Evolutionary conservation across 2,113 vertebrate species (phyloP).

Genomic region (Callorhinus ursinus): DNA sequence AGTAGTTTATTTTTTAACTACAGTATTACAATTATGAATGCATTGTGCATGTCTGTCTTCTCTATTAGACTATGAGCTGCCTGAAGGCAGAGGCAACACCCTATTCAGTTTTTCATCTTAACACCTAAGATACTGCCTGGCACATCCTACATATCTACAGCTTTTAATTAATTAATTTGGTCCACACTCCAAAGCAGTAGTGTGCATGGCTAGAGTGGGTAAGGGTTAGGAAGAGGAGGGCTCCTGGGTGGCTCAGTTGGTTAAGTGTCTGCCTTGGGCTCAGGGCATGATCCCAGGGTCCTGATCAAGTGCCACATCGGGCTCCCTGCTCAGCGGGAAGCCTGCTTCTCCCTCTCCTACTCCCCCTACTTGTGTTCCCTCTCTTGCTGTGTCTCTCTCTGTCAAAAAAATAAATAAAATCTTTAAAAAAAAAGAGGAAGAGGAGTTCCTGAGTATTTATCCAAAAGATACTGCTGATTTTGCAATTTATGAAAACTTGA

Average conservation of each 20-base stretch:
- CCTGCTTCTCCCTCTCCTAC: too few relatives aligned
- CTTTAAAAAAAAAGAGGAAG: neutral
- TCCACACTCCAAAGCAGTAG: neutral
- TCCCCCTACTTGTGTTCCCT: too few relatives aligned
- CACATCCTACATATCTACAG: neutral
- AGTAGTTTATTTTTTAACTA: neutral
- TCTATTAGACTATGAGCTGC: neutral
- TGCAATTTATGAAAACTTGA: constrained; percentile 25
- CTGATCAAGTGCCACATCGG: too few relatives aligned
- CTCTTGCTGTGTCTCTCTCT: too few relatives aligned
- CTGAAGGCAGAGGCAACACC: neutral
- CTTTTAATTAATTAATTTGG: constrained; percentile 47
- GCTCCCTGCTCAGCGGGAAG: too few relatives aligned
- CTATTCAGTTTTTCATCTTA: neutral
- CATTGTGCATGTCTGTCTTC: neutral
- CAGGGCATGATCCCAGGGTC: too few relatives aligned
- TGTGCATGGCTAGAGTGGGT: neutral
- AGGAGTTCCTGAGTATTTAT: neutral
- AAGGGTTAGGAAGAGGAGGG: neutral
- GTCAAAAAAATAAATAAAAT: too few relatives aligned
- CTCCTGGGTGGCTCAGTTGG: too few relatives aligned
- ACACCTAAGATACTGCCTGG: neutral
- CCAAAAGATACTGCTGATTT: neutral
- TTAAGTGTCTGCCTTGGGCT: too few relatives aligned
- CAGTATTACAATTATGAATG: neutral